Base-by-base conservation (phyloP, 1,140 invertebrate genomes). In the Oncopodura yosiiana region DNA sequence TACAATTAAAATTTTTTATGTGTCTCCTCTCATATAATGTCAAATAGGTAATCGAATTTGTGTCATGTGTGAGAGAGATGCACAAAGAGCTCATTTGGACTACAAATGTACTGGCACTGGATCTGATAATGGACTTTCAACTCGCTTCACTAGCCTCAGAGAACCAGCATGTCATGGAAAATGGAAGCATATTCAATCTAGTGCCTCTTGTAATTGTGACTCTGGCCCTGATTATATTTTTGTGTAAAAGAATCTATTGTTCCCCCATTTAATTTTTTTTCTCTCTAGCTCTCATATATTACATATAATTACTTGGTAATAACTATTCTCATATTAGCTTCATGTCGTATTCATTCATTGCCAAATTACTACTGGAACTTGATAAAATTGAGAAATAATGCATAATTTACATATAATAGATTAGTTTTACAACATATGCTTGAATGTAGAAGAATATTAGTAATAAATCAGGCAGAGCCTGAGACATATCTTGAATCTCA, bases 91-190 rank as follows among this genome's bases (percentile, higher is more conserved):
- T 30, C 66, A 74, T 48, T 68, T 84, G 14, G 81, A 80, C 53
- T 87, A 82, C 75, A 77, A 84, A 56, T 89, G 86, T 71, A 78
- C 80, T 41, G 86, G 86, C 3, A 83, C 87, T 66, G 76, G 75
- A 23, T 83, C 83, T 1, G 77, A 82, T 24, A 74, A 80, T 19
- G 81, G 78, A 1, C 77, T 80, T 62, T 74, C 78, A 49, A 87
- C 84, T 16, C 74, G 84, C 32, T 89, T 84, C 78, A 81, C 80
- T 46, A 81, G 83, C 32, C 73, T 88, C 16, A 78, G 83, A 16
- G 79, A 80, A 29, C 80, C 83, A 9, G 82, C 84, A 58, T 89
- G 86, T 69, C 83, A 85, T 62, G 86, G 86, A 30, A 85, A 87
- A 68, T 89, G 86, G 86, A 68, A 84, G n/a, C 77, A 53, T 16